Evolutionary conservation across 1,140 invertebrate species (phyloP).

Genomic region (Zophobas atratus): DNA sequence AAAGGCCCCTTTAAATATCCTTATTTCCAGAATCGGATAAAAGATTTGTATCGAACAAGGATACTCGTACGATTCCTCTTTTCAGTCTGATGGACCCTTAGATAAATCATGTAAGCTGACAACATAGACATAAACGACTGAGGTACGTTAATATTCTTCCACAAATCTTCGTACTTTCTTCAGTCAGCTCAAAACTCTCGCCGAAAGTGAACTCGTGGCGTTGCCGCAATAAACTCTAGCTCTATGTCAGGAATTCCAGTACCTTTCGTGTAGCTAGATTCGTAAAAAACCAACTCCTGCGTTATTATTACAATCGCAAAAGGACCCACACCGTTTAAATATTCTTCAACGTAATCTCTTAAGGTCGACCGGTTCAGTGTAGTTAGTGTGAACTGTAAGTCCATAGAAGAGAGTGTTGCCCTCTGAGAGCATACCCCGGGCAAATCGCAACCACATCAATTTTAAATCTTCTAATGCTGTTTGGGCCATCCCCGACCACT

Average conservation of each 20-base stretch:
- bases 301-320: constrained; percentile 81
- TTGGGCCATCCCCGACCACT: constrained; percentile 74
- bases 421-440: constrained; percentile 80
- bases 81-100: constrained; percentile 78
- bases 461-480: constrained; percentile 67
- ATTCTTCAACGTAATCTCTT: constrained; percentile 7
- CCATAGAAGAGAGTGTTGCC: constrained; percentile 85
- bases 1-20: constrained; percentile 71
- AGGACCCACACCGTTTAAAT: constrained; percentile 75
- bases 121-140: constrained; percentile 51
- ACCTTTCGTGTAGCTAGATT: constrained; percentile 44
- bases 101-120: constrained; percentile 78
- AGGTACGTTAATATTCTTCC: constrained; percentile 46
- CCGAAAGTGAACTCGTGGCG: constrained; percentile 46
- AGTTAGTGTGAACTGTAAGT: constrained; percentile 74
- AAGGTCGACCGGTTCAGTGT: constrained; percentile 22
- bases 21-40: constrained; percentile 78
- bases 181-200: constrained; percentile 49
- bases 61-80: constrained; percentile 79
- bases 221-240: constrained; percentile 52
- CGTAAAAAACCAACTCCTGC: constrained; percentile 70
- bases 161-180: constrained; percentile 55
- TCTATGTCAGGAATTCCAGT: constrained; percentile 55
- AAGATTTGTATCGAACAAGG: constrained; percentile 88
- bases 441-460: constrained; percentile 63